A percentile compares a stretch with the other conserved stretches of the same genome.
These are phyloP conservation scores for Sebastes minor DNA, from an alignment of 2,797 vertebrate genomes.

Conservation along the genomic window DNA sequence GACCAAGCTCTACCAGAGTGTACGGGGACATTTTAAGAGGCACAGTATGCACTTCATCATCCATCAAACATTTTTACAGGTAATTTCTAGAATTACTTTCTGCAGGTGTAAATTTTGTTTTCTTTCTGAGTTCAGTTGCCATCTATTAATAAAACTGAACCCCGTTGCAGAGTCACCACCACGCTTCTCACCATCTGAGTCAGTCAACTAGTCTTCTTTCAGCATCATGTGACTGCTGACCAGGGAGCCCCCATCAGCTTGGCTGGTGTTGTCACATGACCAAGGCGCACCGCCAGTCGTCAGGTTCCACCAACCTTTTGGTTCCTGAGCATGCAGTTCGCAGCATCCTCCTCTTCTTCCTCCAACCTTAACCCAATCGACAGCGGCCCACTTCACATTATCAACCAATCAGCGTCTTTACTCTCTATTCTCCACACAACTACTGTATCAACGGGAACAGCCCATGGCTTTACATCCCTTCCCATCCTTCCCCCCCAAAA, in stretches of 20 bases:
- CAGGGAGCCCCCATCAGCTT: conserved; percentile 98
- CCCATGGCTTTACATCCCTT: conserved; percentile 90
- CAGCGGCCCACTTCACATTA: conserved; percentile 94
- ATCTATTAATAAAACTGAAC: conserved; percentile 99
- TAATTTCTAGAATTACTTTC: conserved; percentile 68
- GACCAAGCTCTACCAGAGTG: conserved; percentile 11
- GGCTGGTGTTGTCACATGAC: conserved; percentile 99
- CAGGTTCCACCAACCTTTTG: conserved; percentile 98
- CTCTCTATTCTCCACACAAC: conserved; percentile 96
- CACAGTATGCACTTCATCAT: conserved; percentile 43
- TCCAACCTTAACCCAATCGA: conserved; percentile 98
- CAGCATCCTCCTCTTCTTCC: conserved; percentile 86
- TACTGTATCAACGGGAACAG: conserved; percentile 92
- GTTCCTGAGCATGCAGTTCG: conserved; percentile 99
- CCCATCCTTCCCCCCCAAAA: conserved; percentile 87
- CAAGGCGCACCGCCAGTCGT: conserved; percentile 95
- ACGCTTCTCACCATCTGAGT: conserved; percentile 99
- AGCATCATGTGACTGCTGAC: conserved; percentile 99
- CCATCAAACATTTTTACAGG: conserved; percentile 43
- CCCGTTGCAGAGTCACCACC: conserved; percentile 99
- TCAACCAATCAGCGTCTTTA: conserved; percentile 95
- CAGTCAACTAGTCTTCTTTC: conserved; percentile 99
- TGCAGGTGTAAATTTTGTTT: conserved; percentile 83
- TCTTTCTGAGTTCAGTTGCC: conserved; percentile 91
- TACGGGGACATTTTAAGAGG: conserved; percentile 25